These are phyloP conservation scores for Heliconius sara DNA, from an alignment of 2,888 invertebrate genomes.

Conservation along the genomic window DNA sequence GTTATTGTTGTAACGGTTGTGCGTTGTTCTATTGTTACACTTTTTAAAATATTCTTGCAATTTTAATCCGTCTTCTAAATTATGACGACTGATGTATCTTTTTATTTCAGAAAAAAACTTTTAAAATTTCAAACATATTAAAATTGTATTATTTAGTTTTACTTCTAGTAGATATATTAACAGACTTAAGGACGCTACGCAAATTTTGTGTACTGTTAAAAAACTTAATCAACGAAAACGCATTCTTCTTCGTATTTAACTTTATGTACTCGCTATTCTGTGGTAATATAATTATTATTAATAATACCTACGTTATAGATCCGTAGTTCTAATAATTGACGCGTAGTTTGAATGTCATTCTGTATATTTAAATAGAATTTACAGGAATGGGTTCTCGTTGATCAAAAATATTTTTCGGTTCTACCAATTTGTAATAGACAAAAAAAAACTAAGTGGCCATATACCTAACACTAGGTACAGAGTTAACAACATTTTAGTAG, in stretches of 20 bases:
- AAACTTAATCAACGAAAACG: slow-evolving; percentile 39
- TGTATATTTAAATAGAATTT: slow-evolving; percentile 4
- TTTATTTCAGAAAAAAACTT: slow-evolving; percentile 16
- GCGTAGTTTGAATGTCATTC: slow-evolving; percentile 49
- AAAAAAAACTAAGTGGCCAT: slow-evolving; percentile 60
- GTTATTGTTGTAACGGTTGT: slow-evolving; percentile 72
- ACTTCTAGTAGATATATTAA: background rate
- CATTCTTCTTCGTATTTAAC: slow-evolving; percentile 51
- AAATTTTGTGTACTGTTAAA: slow-evolving; percentile 26
- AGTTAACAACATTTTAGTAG: slow-evolving; percentile 63
- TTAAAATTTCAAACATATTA: background rate
- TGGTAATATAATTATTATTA: slow-evolving; percentile 59
- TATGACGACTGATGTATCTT: slow-evolving; percentile 62
- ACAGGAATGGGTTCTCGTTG: slow-evolving; percentile 30
- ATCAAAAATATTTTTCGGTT: background rate
- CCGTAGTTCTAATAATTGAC: slow-evolving; percentile 29
- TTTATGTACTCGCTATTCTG: slow-evolving; percentile 63
- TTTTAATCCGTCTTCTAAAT: slow-evolving; percentile 75
- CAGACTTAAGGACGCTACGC: slow-evolving; percentile 5
- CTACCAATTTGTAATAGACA: slow-evolving; percentile 24
- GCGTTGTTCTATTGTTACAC: slow-evolving; percentile 64
- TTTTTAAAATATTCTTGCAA: slow-evolving; percentile 61
- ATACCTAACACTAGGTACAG: slow-evolving; percentile 64
- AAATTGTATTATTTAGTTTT: slow-evolving; percentile 10
- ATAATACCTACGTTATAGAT: slow-evolving; percentile 35